Base-by-base conservation (phyloP, 2,888 invertebrate genomes). In the Podabrus alpinus region DNA sequence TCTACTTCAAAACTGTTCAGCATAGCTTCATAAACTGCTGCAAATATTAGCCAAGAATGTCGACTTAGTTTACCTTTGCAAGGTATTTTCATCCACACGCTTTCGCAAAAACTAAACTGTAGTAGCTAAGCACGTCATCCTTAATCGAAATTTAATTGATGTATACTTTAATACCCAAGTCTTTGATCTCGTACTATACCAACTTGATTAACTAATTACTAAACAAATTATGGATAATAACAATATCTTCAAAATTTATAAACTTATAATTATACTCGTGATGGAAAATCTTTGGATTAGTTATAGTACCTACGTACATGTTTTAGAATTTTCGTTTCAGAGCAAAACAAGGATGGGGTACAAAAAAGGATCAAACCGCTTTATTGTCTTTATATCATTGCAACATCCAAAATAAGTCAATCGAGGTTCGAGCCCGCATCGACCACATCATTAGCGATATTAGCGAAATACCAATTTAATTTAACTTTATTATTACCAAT, bases 11-110 rank as follows among this genome's bases (percentile, higher is more conserved):
- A 71, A 79, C 77, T 81, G 79, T 79, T 81, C 80, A 80, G 79
- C 81, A 79, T 81, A 80, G 73, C 78, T 80, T 80, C 80, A 80
- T 80, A 80, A 80, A 80, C 80, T 78, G 77, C 67, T 71, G 80
- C 79, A 81, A 80, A 81, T 79, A 81, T 79, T 80, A 79, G 75
- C 78, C 74, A 77, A 78, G 78, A 73, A 75, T 72, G 76, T 72
- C 61, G 77, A 76, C 76, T 64, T 72, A 69, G 80, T 80, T 79
- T 79, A 80, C 79, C 77, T 79, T 80, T 77, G 72, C 66, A 25
- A 29, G 64, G 69, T 70, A 70, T 74, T 74, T 71, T 69, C 64
- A 69, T 69, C 69, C 69, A 61, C 62, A 66, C 71, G 67, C 59
- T 24, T 71, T 66, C 60, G 25, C 66, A 71, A 66, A 71, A 66